Conservation (phyloP, 53 echinoderm and acorn worm genomes). For the Temnopleurus reevesii region DNA sequence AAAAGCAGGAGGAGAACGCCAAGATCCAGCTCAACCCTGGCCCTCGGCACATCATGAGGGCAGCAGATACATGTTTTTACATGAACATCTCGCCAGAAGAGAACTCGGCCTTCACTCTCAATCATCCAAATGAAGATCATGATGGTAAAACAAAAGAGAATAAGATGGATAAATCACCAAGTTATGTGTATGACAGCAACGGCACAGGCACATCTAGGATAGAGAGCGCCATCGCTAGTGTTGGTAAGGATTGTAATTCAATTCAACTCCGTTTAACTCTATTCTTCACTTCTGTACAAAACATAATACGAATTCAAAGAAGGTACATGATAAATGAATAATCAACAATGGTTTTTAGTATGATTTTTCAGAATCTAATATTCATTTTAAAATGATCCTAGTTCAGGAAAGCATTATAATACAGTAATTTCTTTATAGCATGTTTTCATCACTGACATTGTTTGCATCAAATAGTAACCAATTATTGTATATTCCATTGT, state of each 20-base stretch:
- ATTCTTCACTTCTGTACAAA: too few species aligned
- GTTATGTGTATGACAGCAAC: conserved; percentile 64
- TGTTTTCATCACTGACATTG: too few species aligned
- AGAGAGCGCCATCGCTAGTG: conserved; percentile 93
- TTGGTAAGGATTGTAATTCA: conserved; percentile 84
- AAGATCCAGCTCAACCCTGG: conserved; percentile 93
- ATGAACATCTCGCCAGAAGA: conserved; percentile 98
- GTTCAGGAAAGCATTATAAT: too few species aligned
- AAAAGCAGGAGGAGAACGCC: conserved; percentile 73
- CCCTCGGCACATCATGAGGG: conserved; percentile 83
- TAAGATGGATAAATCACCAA: conserved; percentile 66
- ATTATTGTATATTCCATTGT: too few species aligned
- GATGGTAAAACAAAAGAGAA: conserved; percentile 68
- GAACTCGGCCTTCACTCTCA: conserved; percentile 87
- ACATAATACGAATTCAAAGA: too few species aligned
- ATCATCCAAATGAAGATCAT: conserved; percentile 74
- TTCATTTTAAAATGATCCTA: too few species aligned
- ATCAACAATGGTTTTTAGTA: too few species aligned
- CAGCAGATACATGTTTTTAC: conserved; percentile 91
- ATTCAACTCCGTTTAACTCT: too few species aligned
- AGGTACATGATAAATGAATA: too few species aligned
- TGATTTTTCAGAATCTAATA: too few species aligned
- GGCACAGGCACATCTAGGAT: conserved; percentile 66
- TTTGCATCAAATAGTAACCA: too few species aligned
- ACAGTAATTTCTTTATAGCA: too few species aligned